Evolutionary conservation across 1,140 invertebrate species (phyloP), one percentile per base, ranked within the genome.

Genomic region (Idris sp.): DNA sequence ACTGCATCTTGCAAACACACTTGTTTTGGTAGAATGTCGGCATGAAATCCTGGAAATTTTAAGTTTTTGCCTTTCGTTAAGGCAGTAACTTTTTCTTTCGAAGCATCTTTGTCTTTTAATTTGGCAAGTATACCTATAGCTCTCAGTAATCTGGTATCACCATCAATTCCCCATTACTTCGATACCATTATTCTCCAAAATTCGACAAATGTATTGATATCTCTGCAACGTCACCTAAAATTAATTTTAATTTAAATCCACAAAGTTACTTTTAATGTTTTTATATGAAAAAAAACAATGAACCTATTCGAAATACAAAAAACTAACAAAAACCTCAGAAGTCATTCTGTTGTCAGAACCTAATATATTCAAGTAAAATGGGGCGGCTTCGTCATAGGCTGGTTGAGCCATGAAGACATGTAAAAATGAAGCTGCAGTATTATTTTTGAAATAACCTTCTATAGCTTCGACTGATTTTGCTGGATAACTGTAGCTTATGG

Each of bases 1-100:
- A 67, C 61, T 7, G 54, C 41, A 30, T 74, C 71, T 46, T 75
- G 64, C n/a, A 48, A 56, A 18, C 16, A 61, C 3, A 64, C 40
- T 5, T 18, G 5, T 41, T 26, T 15, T n/a, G 58, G 56, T 11
- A 62, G 11, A n/a, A 67, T 26, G 19, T 49, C 15, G 6, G 56
- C 51, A 22, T 64, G 49, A 25, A 69, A 69, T 8, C 36, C 61
- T 10, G 7, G 0, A 11, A 61, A 14, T 22, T 22, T 19, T 1
- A 41, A 9, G 19, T 7, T 41, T 41, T 41, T 22, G 10, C 10
- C 10, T 2, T 2, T 2, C 11, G 38, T 41, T 2, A 41, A 10
- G 1, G 2, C 6, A 10, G 16, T 41, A 7, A 1, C 2, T 22
- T 41, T 41, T 41, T 18, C 38, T 19, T 22, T 22, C 19, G 19